These are phyloP conservation scores for Microcebus lehilahytsara DNA, from an alignment of 2,113 vertebrate species.

Conservation along the genomic window DNA sequence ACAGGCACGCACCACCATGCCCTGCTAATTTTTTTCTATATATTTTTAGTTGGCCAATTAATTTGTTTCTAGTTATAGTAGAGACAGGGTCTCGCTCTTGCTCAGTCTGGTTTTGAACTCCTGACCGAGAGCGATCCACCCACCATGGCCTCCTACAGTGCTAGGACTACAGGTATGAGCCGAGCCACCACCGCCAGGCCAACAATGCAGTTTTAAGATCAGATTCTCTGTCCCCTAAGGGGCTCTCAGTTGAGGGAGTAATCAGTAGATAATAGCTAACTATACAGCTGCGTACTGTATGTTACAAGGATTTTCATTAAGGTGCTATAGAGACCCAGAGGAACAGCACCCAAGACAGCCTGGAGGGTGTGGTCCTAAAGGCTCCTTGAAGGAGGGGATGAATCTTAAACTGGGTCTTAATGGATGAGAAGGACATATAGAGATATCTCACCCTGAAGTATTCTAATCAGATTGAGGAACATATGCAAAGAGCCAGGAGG, in stretches of 20 bases:
- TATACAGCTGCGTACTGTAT: not conserved
- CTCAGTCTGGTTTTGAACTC: too few species aligned
- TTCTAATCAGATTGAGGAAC: not conserved
- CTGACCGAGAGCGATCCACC: too few species aligned
- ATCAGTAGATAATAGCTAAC: not conserved
- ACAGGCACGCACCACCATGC: too few species aligned
- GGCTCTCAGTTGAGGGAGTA: not conserved
- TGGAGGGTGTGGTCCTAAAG: not conserved
- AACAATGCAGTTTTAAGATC: not conserved
- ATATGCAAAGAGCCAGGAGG: not conserved
- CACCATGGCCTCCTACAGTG: too few species aligned
- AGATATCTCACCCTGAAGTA: not conserved
- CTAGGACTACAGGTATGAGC: too few species aligned
- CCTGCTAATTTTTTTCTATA: too few species aligned
- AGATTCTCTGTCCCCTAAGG: not conserved
- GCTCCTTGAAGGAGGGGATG: not conserved
- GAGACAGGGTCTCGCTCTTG: too few species aligned
- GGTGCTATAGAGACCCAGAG: not conserved
- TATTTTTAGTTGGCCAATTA: too few species aligned
- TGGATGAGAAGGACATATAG: not conserved
- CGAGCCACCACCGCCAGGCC: too few species aligned
- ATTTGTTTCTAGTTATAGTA: too few species aligned
- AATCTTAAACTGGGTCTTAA: not conserved
- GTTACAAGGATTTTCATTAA: not conserved
- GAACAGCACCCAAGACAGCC: not conserved